Evolutionary conservation across 2,888 invertebrate genomes (phyloP), one percentile per base, ranked within the genome.

Genomic region (Lasioglossum oenotherae): DNA sequence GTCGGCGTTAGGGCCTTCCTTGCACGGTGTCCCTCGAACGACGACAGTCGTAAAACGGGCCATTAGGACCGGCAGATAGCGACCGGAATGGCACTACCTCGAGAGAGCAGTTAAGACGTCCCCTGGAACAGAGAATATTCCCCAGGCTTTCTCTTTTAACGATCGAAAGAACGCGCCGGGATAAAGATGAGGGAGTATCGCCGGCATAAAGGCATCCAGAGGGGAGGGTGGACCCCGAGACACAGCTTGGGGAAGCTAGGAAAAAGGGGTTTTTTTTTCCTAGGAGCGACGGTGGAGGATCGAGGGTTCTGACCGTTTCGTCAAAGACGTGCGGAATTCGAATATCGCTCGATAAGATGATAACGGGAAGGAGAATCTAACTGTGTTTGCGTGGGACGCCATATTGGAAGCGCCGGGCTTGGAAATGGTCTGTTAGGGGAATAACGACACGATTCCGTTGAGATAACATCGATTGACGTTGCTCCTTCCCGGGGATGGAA

Each of bases 11-110:
- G 74, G 16, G 27, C 35, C 46, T 27, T 23, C 16, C 23, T 73
- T n/a, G 78, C 76, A 74, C 73, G 74, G 27, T 74, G 77, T 78
- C 57, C 46, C 74, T 74, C 27, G 80, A 82, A 88, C 27, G 86
- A 88, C 86, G 90, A 90, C 88, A 74, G 82, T 92, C 91, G 89
- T 91, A 90, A 93, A 92, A 89, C 86, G 87, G 80, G 76, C 88
- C 87, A 91, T 91, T 92, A 89, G 82, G 82, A 81, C 60, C 73
- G 67, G 44, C 60, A 85, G 67, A 88, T 76, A 78, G 80, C 74
- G 74, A 72, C 57, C 60, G 27, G 16, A 74, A 78, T 85, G 78
- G 75, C 35, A 27, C 79, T 67, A 49, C 67, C 86, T 80, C 81
- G 79, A 73, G 74, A 49, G 81, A 80, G 73, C 77, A 69, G 81